Base-by-base conservation (phyloP, 2,888 invertebrate species). In the Hipparchia semele region DNA sequence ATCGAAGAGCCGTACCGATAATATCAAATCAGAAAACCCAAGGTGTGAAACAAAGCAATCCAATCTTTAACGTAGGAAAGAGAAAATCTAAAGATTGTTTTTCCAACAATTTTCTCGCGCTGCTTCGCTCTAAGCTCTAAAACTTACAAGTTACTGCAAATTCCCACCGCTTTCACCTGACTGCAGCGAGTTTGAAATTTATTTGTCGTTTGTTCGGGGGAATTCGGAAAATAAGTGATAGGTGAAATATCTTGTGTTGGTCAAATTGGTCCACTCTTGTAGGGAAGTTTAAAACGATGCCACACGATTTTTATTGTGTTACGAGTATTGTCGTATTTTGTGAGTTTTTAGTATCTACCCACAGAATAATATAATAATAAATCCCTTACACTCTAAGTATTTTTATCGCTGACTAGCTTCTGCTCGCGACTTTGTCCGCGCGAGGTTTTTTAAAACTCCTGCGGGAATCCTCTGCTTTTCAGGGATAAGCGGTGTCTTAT, bases 141-240 rank as follows among this genome's bases (percentile, higher is more conserved):
- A 66, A 72, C 45, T 39, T 61, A 65, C 49, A 72, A 62, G 51
- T 73, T 73, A 73, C 73, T 69, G 68, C 59, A 59, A 71, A 75
- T 67, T 65, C 62, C 5, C 23, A 61, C 33, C 39, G 54, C 56
- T 62, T 39, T 61, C 65, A 61, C 54, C 23, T 53, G 65, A 64
- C 64, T 62, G 65, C 56, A 58, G 45, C 9, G 39, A 67, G 39
- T 56, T 67, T 45, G 13, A 10, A 67, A 67, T 67, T 67, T 67
- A 67, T 67, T 39, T n/a, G 54, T 56, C 67, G 49, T 67, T 56
- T 65, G 64, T 49, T 49, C 46, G n/a, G 62, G 46, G n/a, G 46
- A 46, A 64, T 49, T 49, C 13, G 13, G 64, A 49, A 64, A 64
- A 64, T 49, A 64, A 23, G 49, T 64, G 23, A 49, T 49, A 49